Percentiles rank a stretch among this genome's conserved stretches.
These are phyloP conservation scores for Bombus affinis DNA, from an alignment of 1,140 invertebrate species.

Conservation along the genomic window DNA sequence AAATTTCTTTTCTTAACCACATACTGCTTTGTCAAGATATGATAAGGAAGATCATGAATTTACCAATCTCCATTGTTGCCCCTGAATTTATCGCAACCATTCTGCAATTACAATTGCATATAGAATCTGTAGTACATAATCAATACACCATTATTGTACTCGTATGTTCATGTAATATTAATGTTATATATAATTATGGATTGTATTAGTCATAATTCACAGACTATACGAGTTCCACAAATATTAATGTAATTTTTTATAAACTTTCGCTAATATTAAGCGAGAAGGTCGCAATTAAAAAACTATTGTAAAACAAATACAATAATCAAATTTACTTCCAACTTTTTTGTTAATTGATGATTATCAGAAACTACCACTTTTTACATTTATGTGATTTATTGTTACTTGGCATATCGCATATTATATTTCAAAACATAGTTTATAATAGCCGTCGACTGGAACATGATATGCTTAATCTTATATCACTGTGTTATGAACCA, in stretches of 20 bases:
- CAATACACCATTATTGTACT: too few species aligned
- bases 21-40: background rate
- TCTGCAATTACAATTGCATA: background rate
- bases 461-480: too few species aligned
- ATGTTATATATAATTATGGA: background rate
- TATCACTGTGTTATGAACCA: background rate
- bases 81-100: background rate
- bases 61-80: background rate
- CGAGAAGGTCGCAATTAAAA: too few species aligned
- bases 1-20: background rate
- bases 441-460: background rate
- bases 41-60: background rate
- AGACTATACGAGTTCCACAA: too few species aligned
- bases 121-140: too few species aligned
- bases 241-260: too few species aligned
- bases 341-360: background rate
- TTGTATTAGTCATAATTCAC: too few species aligned
- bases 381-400: background rate
- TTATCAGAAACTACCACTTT: background rate
- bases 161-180: background rate
- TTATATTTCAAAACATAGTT: background rate
- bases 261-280: too few species aligned
- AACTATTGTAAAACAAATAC: too few species aligned
- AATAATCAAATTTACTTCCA: too few species aligned
- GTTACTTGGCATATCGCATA: background rate